phyloP scores from a whole-genome alignment of 37 sponge, comb jelly and placozoan species.

The Theonella swinhoei region DNA sequence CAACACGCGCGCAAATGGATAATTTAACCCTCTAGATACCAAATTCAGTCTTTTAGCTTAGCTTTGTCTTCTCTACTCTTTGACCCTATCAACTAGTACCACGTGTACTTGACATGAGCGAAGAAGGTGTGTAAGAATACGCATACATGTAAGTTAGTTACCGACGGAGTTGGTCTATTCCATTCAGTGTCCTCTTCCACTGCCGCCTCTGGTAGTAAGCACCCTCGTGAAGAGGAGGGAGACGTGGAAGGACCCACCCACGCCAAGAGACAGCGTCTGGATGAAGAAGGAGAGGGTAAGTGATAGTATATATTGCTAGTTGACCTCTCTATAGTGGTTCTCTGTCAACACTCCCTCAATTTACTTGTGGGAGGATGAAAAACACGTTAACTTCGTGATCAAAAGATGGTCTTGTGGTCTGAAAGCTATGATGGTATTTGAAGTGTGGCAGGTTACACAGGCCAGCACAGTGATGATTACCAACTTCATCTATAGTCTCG shows the following conservation, averaged over 20 bases:
- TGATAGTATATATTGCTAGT: too few species aligned
- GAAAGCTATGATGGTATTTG: too few species aligned
- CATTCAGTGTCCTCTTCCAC: too few species aligned
- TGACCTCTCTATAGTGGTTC: too few species aligned
- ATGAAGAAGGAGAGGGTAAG: neutral
- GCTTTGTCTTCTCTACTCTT: neutral
- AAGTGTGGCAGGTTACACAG: too few species aligned
- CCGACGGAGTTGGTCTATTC: neutral
- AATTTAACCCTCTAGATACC: neutral
- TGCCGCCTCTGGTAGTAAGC: neutral
- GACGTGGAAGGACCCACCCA: neutral
- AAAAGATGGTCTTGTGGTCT: too few species aligned
- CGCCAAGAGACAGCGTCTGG: neutral
- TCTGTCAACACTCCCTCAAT: too few species aligned
- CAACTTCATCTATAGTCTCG: too few species aligned
- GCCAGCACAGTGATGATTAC: too few species aligned
- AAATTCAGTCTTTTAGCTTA: neutral
- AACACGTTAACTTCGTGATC: too few species aligned
- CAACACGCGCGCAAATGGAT: neutral
- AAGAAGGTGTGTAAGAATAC: neutral
- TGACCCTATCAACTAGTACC: neutral
- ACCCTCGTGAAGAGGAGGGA: neutral
- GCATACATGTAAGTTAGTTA: neutral
- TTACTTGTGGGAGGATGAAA: too few species aligned
- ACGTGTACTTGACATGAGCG: neutral